Evolutionary conservation across 2,888 invertebrate genomes (phyloP), one percentile per base, ranked within the genome.

Genomic region (Metopia argyrocephala): DNA sequence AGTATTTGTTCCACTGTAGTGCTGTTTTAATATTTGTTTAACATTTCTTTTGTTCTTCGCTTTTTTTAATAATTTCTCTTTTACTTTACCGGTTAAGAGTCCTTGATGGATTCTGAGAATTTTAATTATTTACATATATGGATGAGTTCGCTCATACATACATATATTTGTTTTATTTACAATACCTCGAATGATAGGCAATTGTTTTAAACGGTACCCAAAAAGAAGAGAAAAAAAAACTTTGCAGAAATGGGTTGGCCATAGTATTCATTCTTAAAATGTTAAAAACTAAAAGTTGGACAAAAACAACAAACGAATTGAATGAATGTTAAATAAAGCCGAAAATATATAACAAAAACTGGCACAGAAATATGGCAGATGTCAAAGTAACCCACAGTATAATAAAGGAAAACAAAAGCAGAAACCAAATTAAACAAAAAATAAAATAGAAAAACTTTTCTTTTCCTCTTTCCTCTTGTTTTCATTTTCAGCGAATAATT

Each of bases 61-160:
- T 45, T 7, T 25, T 20, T 21, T 71, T n/a, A n/a, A n/a, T n/a
- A n/a, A n/a, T n/a, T 56, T 9, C 28, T 27, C 6, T 18, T 57
- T 4, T 18, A 23, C 23, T 21, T 57, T 25, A 61, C 25, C 61
- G 65, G 28, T 25, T 50, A 27, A 28, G 6, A 57, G 46, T 64
- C 57, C 62, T 73, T 73, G 46, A 64, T 69, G 68, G 27, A 68
- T 69, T 69, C 38, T 57, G 21, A 45, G 71, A 76, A 71, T 73
- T 48, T 48, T 76, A 18, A 64, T 27, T 50, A 23, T 54, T 28
- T 54, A 21, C 28, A 28, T 28, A 18, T 3, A 12, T 28, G 15
- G 12, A 20, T 15, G 23, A n/a, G 21, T 28, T 46, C 48, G 28
- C 25, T 2, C 21, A 15, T 45, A 27, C 2, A 5, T 46, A 3